Evolutionary conservation across 2,113 vertebrate species (phyloP).

Genomic region (Phrynosoma platyrhinos): DNA sequence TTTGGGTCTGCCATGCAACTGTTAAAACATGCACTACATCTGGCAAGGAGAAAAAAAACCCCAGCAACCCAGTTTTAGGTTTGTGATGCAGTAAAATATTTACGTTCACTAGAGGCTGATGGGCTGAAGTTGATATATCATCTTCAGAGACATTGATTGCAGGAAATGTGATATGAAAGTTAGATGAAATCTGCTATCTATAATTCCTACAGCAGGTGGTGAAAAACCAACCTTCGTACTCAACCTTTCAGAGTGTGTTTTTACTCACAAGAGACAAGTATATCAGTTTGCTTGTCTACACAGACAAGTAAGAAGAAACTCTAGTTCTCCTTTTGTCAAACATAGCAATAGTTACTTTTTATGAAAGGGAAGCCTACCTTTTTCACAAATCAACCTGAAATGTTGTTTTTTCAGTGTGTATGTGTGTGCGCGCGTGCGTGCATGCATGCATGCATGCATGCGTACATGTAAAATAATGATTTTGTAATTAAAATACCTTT

Average conservation of each 20-base stretch:
- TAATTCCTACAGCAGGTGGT: background rate
- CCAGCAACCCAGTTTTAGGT: background rate
- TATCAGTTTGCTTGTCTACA: background rate
- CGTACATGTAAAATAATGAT: too few relatives aligned
- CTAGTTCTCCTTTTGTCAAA: conserved; percentile 25
- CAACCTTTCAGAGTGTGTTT: conserved; percentile 23
- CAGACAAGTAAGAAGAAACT: conserved; percentile 20
- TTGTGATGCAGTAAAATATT: background rate
- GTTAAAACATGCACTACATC: background rate
- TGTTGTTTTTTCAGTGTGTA: background rate
- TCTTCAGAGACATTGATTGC: conserved; percentile 8
- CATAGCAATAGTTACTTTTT: background rate
- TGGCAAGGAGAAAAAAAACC: background rate
- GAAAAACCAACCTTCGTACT: conserved; percentile 22
- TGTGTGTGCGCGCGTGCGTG: background rate
- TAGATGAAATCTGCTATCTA: conserved; percentile 34
- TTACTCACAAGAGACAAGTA: conserved; percentile 2
- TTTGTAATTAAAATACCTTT: background rate
- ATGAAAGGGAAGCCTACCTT: background rate
- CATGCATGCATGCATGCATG: too few relatives aligned
- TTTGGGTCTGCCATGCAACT: background rate
- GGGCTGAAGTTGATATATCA: background rate
- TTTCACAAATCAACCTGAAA: background rate
- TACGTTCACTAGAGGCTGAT: background rate
- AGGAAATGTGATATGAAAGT: conserved; percentile 25